These are phyloP conservation scores for Empidonax traillii DNA, from an alignment of 2,113 vertebrate species.

Conservation along the genomic window DNA sequence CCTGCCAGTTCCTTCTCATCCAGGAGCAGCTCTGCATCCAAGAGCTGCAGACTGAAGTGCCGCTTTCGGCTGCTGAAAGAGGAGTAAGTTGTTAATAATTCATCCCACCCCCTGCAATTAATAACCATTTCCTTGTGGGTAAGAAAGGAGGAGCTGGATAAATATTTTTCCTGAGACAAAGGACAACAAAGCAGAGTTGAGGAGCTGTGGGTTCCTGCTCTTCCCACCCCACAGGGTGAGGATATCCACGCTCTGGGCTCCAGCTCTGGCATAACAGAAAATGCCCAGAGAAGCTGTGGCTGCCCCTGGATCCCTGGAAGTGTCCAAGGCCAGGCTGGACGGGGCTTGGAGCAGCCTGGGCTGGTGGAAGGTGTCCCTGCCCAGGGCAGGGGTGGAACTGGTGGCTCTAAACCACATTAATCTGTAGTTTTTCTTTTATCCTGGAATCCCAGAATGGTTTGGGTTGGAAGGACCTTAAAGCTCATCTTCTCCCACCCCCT, in stretches of 20 bases:
- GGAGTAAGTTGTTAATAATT: not conserved
- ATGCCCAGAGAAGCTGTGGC: not conserved
- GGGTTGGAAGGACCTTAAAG: not conserved
- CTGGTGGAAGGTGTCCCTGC: not conserved
- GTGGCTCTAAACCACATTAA: not conserved
- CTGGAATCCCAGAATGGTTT: not conserved
- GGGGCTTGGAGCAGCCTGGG: not conserved
- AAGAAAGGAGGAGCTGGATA: not conserved
- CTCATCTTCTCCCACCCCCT: not conserved
- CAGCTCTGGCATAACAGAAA: not conserved
- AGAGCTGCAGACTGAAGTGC: not conserved
- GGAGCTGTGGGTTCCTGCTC: not conserved
- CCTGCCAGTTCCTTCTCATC: not conserved
- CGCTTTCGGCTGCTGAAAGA: conserved; percentile 4
- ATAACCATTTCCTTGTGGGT: conserved; percentile 4
- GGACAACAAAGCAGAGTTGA: not conserved
- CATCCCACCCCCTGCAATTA: not conserved
- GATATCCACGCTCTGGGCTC: not conserved
- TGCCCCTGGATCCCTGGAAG: not conserved
- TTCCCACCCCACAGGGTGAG: not conserved
- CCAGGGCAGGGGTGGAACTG: not conserved
- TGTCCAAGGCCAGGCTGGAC: not conserved
- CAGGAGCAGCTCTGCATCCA: not conserved
- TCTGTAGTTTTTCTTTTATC: not conserved
- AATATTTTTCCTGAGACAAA: not conserved